Percentiles rank a stretch among this genome's conserved stretches.
These are phyloP conservation scores for Epinephelus awoara DNA, from an alignment of 2,797 vertebrate genomes.

Conservation along the genomic window DNA sequence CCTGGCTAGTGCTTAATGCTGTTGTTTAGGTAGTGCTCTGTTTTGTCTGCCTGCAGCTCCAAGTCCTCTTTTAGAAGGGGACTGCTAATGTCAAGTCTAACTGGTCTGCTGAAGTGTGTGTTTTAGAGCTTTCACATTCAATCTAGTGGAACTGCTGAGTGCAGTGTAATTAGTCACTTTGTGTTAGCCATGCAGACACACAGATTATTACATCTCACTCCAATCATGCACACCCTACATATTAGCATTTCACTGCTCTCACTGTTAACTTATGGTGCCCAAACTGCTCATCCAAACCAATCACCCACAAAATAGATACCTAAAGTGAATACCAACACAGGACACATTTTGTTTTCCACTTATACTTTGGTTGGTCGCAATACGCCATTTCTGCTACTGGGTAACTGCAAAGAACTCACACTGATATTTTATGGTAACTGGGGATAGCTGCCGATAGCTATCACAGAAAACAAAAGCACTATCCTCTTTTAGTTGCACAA, in stretches of 20 bases:
- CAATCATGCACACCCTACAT: background rate
- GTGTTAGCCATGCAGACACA: constrained; percentile 6
- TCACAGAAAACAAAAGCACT: too few species aligned
- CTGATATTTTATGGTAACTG: too few species aligned
- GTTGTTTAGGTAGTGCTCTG: constrained; percentile 2
- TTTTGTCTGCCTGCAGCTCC: constrained; percentile 10
- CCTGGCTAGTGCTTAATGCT: background rate
- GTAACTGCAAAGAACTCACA: too few species aligned
- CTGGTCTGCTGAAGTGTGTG: constrained; percentile 44
- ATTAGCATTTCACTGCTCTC: background rate
- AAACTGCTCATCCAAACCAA: background rate
- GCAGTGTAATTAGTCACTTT: constrained; percentile 52
- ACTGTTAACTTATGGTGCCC: background rate
- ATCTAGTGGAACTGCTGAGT: constrained; percentile 25
- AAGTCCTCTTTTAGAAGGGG: constrained; percentile 45
- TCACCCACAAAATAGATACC: too few species aligned
- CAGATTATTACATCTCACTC: constrained; percentile 10
- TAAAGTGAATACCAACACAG: too few species aligned
- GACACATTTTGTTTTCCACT: too few species aligned
- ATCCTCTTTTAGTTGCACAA: too few species aligned
- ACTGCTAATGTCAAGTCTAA: constrained; percentile 38
- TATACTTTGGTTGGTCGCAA: too few species aligned
- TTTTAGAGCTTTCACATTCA: constrained; percentile 51
- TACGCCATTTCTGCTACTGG: too few species aligned
- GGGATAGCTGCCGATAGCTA: too few species aligned